Evolutionary conservation across 1,140 invertebrate genomes (phyloP), one percentile per base, ranked within the genome.

Genomic region (Eubasilissa regina): DNA sequence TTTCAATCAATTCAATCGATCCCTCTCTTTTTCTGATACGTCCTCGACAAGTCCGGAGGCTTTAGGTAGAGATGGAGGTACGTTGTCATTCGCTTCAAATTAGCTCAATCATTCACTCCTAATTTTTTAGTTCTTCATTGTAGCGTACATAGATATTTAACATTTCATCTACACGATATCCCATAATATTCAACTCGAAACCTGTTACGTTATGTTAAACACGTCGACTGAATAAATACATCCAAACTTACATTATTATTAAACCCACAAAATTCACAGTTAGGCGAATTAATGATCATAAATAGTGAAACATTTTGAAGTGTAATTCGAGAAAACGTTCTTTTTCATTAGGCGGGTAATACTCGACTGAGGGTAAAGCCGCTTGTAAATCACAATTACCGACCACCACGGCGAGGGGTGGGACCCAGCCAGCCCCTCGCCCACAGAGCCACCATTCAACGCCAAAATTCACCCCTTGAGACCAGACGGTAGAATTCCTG

Each of bases 291-390:
- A 43, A 64, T 64, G 60, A 64, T 64, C 19, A 64, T 64, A 64
- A 35, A 64, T 64, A 64, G 35, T n/a, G 60, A 64, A 64, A 35
- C 21, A 64, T 64, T 64, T 64, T 43, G 10, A 25, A 8, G 70
- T 11, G 35, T 75, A 58, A 75, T 56, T 75, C 73, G 53, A 44
- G 53, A 60, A 75, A 75, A 56, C 55, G 53, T 56, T 75, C 35
- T 58, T 75, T 75, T 75, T 75, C 55, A 75, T 75, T 75, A 75
- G 19, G 35, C 35, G 48, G 73, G 25, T 45, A 75, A 58, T 45
- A 75, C 35, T 56, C 53, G 51, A 75, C 53, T 58, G 35, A 58
- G 73, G 35, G 73, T 75, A 51, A 15, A 15, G 48, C 48, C 48
- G 11, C 11, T 13, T 51, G 48, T 12, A 51, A 15, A 51, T 35